Base-by-base conservation (phyloP, 2,888 invertebrate genomes). In the Anoncus sp. region DNA sequence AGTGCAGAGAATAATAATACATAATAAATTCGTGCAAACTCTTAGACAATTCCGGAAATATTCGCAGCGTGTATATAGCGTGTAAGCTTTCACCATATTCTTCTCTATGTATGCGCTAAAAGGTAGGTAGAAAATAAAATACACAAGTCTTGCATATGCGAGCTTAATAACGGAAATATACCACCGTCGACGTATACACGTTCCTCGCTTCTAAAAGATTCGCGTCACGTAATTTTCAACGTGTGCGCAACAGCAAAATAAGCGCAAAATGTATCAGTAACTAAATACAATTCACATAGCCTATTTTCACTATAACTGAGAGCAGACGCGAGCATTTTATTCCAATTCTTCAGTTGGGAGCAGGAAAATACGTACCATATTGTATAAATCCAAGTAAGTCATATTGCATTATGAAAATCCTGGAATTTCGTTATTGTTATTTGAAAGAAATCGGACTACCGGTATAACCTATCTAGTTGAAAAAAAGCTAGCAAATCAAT, bases 1-100 rank as follows among this genome's bases (percentile, higher is more conserved):
- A 69, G 69, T 69, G 69, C 69, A 69, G 49, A 35, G 69, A 38
- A 59, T 59, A 69, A 69, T 69, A 59, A 69, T 69, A 47, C 35
- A 69, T 69, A 69, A 69, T 69, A 59, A 69, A 69, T 49, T 59
- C 24, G 47, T 45, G 47, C 16, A 59, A 69, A 59, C 69, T 69
- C 49, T 59, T 59, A 38, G 35, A 69, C 69, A 49, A 59, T 59
- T 69, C 24, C 14, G n/a, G 45, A 59, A 18, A 24, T 18, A 59
- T 38, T n/a, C 18, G 31, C 31, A 24, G 18, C 9, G 22, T 18
- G 22, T 35, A 24, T 24, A 47, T 3, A n/a, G 47, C 59, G 35
- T 47, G 57, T 24, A 49, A 59, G 69, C 69, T 69, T 69, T 69
- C 59, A 69, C 5, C 47, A 38, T 43, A 59, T 59, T 57, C 24